Evolutionary conservation across 2,888 invertebrate genomes (phyloP), one percentile per base, ranked within the genome.

Genomic region (Piscicola geometra): DNA sequence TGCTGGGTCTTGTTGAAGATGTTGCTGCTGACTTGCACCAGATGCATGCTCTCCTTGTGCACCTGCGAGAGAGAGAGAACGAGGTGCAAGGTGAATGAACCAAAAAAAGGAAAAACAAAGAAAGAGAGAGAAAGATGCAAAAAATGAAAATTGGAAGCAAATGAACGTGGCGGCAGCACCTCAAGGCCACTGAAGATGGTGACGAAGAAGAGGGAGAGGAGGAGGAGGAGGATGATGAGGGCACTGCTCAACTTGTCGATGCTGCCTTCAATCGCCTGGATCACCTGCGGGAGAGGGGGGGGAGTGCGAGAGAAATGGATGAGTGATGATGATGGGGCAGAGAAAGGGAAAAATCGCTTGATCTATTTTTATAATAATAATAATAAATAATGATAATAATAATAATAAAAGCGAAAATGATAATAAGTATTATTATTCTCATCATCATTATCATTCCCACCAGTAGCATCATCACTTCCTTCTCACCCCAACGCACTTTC

Each of bases 21-120:
- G 84, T 93, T 93, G 77, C 93, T 92, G 56, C 92, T 91, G 77
- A 95, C 88, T 84, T 93, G 92, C 21, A 95, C 90, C 75, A 97
- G 89, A 82, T 94, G 93, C 85, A 95, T 92, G 0, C 93, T 93
- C 87, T 97, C 97, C 0, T 92, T 91, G 85, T 97, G 96, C 82
- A 95, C 91, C 92, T 95, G 86, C 36, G 68, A 18, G 50, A 47
- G 47, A 35, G 18, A 12, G 56, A 36, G 9, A 5, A 56, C 25
- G 21, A 18, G 41, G 60, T 50, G 69, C 30, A 68, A 28, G 25
- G 47, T 9, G 32, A 71, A 71, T 15, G 25, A 33, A 35, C 18
- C 9, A 66, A 28, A 66, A n/a, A n/a, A n/a, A n/a, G n/a, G 15
- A 41, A 41, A 41, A 41, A 5, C 41, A 15, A 41, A 41, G 15